Evolutionary conservation across 2,888 invertebrate species (phyloP).

Genomic region (Apotomis turbidana): DNA sequence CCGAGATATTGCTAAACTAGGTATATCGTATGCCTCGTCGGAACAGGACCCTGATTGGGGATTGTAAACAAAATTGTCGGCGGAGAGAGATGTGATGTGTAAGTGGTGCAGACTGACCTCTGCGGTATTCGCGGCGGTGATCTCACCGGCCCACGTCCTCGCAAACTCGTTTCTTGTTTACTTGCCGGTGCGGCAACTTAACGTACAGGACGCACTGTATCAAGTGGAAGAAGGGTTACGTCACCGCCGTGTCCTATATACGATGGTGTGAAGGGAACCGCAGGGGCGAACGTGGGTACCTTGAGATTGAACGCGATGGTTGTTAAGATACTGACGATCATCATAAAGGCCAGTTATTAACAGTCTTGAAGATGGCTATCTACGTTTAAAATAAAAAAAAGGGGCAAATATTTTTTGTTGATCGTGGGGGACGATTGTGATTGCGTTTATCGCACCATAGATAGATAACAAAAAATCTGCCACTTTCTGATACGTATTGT

Average conservation of each 20-base stretch:
- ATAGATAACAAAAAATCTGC: too few species aligned
- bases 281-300: slow-evolving; percentile 5
- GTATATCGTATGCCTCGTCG: too few species aligned
- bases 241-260: slow-evolving; percentile 53
- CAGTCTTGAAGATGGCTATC: slow-evolving; percentile 7
- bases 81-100: slow-evolving; percentile 40
- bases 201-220: slow-evolving; percentile 70
- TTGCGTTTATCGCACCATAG: too few species aligned
- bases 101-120: slow-evolving; percentile 79
- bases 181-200: slow-evolving; percentile 73
- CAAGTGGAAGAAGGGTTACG: slow-evolving; percentile 63
- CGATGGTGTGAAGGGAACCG: slow-evolving; percentile 5
- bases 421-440: too few species aligned
- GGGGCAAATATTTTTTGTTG: too few species aligned
- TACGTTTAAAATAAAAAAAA: too few species aligned
- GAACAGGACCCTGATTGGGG: slow-evolving; percentile 47
- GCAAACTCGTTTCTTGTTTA: slow-evolving; percentile 82
- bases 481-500: too few species aligned
- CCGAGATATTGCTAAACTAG: too few species aligned
- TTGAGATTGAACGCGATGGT: neutral
- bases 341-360: slow-evolving; percentile 8
- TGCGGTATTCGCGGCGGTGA: slow-evolving; percentile 76
- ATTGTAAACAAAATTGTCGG: slow-evolving; percentile 71
- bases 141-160: slow-evolving; percentile 82
- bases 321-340: slow-evolving; percentile 21